A percentile compares a stretch with the other conserved stretches of the same genome.
phyloP scores from a whole-genome alignment of 2,797 vertebrate genomes.

The Gambusia yucatana region DNA sequence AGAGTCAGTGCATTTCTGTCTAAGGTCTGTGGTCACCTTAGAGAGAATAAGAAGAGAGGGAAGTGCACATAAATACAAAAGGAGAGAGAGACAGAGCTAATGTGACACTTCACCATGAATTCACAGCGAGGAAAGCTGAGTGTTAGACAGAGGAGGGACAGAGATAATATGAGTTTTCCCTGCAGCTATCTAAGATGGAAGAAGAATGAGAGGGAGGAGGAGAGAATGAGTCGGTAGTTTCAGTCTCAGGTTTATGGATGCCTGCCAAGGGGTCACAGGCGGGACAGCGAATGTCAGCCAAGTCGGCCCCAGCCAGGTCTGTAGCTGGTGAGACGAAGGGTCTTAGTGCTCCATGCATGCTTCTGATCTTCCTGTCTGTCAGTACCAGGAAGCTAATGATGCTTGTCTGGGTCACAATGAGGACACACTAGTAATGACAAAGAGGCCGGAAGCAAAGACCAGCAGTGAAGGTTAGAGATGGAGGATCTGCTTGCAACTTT shows the following conservation, averaged over 20 bases:
- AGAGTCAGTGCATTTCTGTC: slow-evolving; percentile 94
- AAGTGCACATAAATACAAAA: slow-evolving; percentile 17
- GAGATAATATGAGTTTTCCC: slow-evolving; percentile 34
- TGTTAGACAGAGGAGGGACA: slow-evolving; percentile 5
- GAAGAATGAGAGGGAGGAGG: slow-evolving; percentile 6
- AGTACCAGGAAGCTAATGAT: slow-evolving; percentile 65
- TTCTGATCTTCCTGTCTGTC: slow-evolving; percentile 29
- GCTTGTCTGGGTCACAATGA: slow-evolving; percentile 60
- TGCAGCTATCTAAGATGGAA: slow-evolving; percentile 23
- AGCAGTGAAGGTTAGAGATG: slow-evolving; percentile 44
- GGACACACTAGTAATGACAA: slow-evolving; percentile 56
- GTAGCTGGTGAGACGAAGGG: slow-evolving; percentile 30
- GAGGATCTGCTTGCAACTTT: slow-evolving; percentile 34
- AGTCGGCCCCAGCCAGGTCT: slow-evolving; percentile 34
- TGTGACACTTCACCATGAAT: slow-evolving; percentile 36
- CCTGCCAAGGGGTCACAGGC: slow-evolving; percentile 49
- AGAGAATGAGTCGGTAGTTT: slow-evolving; percentile 22
- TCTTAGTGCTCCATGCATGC: slow-evolving; percentile 29
- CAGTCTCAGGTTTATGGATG: slow-evolving; percentile 44
- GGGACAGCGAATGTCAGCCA: slow-evolving; percentile 63
- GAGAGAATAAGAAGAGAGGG: slow-evolving; percentile 34
- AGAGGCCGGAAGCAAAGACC: slow-evolving; percentile 42
- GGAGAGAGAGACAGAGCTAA: slow-evolving; percentile 23
- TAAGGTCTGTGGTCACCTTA: slow-evolving; percentile 95
- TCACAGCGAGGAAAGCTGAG: slow-evolving; percentile 16